These are phyloP conservation scores for Drosophila pachea DNA, from an alignment of 1,140 invertebrate genomes.

Conservation along the genomic window DNA sequence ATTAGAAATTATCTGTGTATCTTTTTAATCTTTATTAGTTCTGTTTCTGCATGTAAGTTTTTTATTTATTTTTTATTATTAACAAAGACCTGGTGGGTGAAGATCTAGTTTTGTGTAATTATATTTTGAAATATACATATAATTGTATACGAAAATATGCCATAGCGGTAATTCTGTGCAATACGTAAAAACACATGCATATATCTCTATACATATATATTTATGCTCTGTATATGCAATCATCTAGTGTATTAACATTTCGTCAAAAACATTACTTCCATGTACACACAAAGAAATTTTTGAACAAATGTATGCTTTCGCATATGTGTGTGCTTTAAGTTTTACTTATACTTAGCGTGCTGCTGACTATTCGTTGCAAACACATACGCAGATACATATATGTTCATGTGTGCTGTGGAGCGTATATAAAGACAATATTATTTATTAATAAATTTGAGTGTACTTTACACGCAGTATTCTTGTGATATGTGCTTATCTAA, in stretches of 20 bases:
- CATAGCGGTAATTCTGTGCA: background rate
- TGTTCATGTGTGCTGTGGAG: constrained; percentile 4
- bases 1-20: constrained; percentile 33
- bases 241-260: constrained; percentile 11
- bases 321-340: background rate
- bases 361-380: constrained; percentile 4
- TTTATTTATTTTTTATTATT: constrained; percentile 21
- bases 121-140: background rate
- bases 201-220: constrained; percentile 3
- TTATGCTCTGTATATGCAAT: constrained; percentile 7
- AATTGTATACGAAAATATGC: background rate
- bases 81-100: background rate
- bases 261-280: constrained; percentile 29
- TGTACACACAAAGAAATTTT: constrained; percentile 1
- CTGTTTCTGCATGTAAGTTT: constrained; percentile 48
- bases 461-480: constrained; percentile 4
- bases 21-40: constrained; percentile 35
- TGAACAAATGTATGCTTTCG: constrained; percentile 9
- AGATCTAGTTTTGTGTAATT: background rate
- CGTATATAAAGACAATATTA: constrained; percentile 3
- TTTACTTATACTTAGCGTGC: background rate
- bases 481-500: constrained; percentile 1
- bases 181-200: constrained; percentile 1
- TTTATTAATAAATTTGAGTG: constrained; percentile 15
- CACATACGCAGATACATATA: background rate